Evolutionary conservation across 64 coral and sea anemone genomes (phyloP), one percentile per base, ranked within the genome.

Genomic region (Cladopsammia gracilis): DNA sequence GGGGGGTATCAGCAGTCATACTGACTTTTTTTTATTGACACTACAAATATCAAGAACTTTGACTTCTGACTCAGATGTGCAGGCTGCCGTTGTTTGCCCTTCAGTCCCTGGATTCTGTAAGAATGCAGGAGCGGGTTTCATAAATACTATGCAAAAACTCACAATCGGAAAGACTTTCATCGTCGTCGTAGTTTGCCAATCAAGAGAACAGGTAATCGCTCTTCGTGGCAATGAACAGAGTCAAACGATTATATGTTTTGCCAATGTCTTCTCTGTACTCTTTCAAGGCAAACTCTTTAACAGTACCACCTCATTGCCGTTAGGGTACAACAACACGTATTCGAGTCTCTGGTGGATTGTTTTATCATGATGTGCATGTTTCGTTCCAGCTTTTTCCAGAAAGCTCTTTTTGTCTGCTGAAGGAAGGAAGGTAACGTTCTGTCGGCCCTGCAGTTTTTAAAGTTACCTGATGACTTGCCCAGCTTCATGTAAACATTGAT

Each of bases 241-340:
- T 90, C 25, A 95, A 65, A 24, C 62, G 53, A 70, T 85, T 83
- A 59, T 95, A 90, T 25, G n/a, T 89, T 75, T 52, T 94, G 47
- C 87, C 93, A 48, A 89, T 50, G 19, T 90, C 93, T 25, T 94
- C 87, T 66, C 71, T 75, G 45, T 94, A 88, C 66, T 93, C 80
- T 48, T 93, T 69, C 7, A 93, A 70, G 23, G 71, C 24, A 44
- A 93, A 93, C 42, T 65, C 50, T 22, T 93, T 65, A 25, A 51
- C 71, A 6, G 84, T 93, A 26, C 92, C 92, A 93, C 61, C 64
- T 93, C 58, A 16, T 52, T 87, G 16, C 74, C 73, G 54, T 88
- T 84, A 22, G 84, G 92, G 65, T 78, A 88, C 15, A 93, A 10
- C 24, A 88, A 51, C 52, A 66, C 25, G 76, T 93, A 88, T n/a